Evolutionary conservation across 2,888 invertebrate species (phyloP).

Genomic region (Drosophila histrio): DNA sequence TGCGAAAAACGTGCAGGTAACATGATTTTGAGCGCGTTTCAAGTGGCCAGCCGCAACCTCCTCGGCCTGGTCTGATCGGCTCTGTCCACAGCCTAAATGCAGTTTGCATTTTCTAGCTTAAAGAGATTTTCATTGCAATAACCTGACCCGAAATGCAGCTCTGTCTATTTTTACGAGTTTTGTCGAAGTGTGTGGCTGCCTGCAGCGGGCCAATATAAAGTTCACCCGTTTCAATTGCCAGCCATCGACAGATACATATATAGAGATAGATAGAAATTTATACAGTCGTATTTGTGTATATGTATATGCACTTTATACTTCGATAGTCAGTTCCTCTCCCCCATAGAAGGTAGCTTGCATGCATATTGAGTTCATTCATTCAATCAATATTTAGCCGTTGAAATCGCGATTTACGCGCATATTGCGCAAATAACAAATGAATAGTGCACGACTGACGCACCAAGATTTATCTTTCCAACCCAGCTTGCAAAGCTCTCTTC

Average conservation of each 20-base stretch:
- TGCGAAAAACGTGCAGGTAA: conserved; percentile 75
- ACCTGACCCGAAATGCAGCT: conserved; percentile 64
- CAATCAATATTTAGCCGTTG: conserved; percentile 74
- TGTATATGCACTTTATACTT: conserved; percentile 26
- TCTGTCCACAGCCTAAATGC: conserved; percentile 49
- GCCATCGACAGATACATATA: conserved; percentile 29
- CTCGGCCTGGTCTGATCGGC: conserved; percentile 15
- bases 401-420: conserved; percentile 79
- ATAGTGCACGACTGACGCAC: conserved; percentile 58
- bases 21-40: conserved; percentile 65
- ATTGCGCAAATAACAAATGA: conserved; percentile 77
- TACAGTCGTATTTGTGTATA: conserved; percentile 13
- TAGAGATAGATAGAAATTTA: conserved; percentile 13
- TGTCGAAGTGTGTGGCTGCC: conserved; percentile 16
- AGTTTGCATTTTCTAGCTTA: conserved; percentile 73
- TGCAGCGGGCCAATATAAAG: conserved; percentile 52
- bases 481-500: conserved; percentile 42
- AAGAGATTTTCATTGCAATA: conserved; percentile 78
- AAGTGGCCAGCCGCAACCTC: conserved; percentile 50
- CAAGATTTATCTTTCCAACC: conserved; percentile 58
- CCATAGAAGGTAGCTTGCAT: conserved; percentile 2
- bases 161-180: conserved; percentile 20
- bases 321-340: conserved; percentile 10
- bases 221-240: conserved; percentile 58
- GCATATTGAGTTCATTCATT: conserved; percentile 68